phyloP scores from a whole-genome alignment of 2,797 vertebrate species.

The Acanthornis magna region DNA sequence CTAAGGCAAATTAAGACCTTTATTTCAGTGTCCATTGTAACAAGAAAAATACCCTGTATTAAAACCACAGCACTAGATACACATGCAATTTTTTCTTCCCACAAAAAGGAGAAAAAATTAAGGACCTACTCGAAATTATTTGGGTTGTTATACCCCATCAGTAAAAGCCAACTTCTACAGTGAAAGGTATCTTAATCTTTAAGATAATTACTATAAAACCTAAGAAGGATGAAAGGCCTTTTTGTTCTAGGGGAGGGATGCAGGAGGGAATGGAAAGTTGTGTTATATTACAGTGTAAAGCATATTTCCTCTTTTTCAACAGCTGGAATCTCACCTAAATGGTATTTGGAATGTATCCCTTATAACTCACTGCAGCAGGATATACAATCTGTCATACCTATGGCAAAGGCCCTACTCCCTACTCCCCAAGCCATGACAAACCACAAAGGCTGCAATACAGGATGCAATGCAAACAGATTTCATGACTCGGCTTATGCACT shows the following conservation, averaged over 20 bases:
- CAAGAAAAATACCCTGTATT: neutral
- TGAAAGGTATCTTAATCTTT: neutral
- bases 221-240: neutral
- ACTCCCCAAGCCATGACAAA: neutral
- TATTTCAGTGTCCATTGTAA: neutral
- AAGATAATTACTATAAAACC: neutral
- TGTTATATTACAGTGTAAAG: neutral
- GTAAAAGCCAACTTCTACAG: neutral
- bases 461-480: neutral
- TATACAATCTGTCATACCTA: neutral
- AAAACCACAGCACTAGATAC: neutral
- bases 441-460: neutral
- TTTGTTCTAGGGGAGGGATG: neutral
- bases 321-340: neutral
- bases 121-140: neutral
- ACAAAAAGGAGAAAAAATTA: neutral
- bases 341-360: neutral
- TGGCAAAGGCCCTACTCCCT: neutral
- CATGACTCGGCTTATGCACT: neutral
- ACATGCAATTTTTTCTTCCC: neutral
- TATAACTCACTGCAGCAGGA: neutral
- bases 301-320: neutral
- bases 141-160: neutral
- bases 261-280: neutral
- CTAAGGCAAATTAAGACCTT: neutral